phyloP scores from a whole-genome alignment of 2,113 vertebrate species.

The Ceyx cyanopectus region DNA sequence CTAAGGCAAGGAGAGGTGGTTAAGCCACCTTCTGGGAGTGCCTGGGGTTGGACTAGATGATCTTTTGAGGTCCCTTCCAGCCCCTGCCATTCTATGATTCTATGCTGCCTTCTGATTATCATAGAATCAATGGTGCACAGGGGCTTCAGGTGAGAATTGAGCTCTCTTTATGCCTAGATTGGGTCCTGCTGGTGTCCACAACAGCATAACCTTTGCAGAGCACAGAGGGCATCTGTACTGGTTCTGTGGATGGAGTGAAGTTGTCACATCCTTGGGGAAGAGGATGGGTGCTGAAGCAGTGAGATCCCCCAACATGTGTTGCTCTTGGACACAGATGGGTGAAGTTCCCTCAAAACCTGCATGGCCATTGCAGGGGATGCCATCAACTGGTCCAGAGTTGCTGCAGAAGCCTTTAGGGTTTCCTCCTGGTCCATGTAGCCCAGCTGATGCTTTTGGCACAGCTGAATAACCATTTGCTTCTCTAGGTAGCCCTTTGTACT shows the following conservation, averaged over 20 bases:
- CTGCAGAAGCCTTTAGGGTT: background rate
- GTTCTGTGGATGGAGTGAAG: background rate
- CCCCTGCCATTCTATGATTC: too few relatives aligned
- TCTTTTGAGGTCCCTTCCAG: too few relatives aligned
- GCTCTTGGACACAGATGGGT: background rate
- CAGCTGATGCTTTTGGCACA: background rate
- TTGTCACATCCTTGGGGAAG: background rate
- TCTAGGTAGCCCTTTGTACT: background rate
- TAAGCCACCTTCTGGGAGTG: background rate
- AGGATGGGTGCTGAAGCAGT: background rate
- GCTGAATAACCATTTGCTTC: background rate
- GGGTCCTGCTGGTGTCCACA: background rate
- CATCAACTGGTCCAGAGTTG: background rate
- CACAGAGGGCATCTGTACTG: fast-evolving
- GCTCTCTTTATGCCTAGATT: background rate
- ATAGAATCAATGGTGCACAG: too few relatives aligned
- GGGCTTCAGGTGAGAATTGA: background rate
- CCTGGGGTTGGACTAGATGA: background rate
- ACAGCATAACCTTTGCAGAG: background rate
- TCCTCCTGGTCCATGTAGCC: background rate
- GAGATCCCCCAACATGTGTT: fast-evolving
- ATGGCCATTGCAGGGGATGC: background rate
- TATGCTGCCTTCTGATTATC: too few relatives aligned
- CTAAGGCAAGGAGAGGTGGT: background rate
- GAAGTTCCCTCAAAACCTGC: background rate